Conservation (phyloP, 2,888 invertebrate species). For the Dusona sp. region DNA sequence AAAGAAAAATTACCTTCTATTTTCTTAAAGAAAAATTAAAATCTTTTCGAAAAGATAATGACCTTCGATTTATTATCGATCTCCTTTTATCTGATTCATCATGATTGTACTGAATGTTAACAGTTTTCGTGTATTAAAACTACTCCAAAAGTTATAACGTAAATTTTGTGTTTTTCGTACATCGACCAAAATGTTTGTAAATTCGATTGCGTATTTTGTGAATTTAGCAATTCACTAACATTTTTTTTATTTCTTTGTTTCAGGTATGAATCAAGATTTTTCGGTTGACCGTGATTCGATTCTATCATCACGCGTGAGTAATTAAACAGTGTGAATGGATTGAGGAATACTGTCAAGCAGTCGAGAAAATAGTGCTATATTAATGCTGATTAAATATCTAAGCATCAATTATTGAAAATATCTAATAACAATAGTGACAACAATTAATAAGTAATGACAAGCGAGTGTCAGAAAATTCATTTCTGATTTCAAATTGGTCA, state of each 20-base stretch:
- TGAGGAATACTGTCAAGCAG: background rate
- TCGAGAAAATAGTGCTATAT: too few species aligned
- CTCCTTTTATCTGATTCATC: background rate
- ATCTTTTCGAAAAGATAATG: constrained; percentile 11
- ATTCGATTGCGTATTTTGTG: background rate
- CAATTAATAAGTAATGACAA: too few species aligned
- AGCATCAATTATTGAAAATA: too few species aligned
- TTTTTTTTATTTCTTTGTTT: constrained; percentile 31
- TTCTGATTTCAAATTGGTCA: background rate
- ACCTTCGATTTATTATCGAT: background rate
- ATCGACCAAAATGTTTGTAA: background rate
- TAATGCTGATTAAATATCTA: too few species aligned
- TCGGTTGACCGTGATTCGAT: background rate
- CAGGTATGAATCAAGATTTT: constrained; percentile 48
- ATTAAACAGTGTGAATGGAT: background rate
- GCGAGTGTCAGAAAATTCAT: background rate
- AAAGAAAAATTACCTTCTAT: too few species aligned
- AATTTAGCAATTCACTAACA: background rate
- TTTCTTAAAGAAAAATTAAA: too few species aligned
- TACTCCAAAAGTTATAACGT: background rate
- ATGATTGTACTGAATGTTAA: background rate
- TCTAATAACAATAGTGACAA: too few species aligned
- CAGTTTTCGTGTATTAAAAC: too few species aligned
- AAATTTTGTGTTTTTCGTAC: background rate
- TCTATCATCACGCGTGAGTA: constrained; percentile 36